phyloP scores from a whole-genome alignment of 1,140 invertebrate species.

The Drosophila erecta region DNA sequence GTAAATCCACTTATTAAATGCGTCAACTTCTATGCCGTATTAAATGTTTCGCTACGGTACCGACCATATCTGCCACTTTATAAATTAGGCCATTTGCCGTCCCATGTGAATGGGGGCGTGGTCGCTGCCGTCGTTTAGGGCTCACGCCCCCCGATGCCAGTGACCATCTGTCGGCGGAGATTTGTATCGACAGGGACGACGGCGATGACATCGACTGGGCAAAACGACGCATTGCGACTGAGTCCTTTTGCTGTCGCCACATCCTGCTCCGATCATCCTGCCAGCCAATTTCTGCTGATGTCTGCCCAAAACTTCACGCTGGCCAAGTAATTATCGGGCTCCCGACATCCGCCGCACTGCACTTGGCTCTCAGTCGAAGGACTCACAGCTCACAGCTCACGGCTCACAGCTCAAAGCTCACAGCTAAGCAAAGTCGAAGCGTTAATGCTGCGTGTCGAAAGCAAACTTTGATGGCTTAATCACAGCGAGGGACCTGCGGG shows the following conservation, averaged over 20 bases:
- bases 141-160: constrained; percentile 45
- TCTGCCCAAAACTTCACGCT: constrained; percentile 57
- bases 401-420: constrained; percentile 25
- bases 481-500: constrained; percentile 51
- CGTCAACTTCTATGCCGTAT: not conserved
- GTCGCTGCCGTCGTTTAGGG: constrained; percentile 61
- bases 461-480: constrained; percentile 82
- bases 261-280: constrained; percentile 10
- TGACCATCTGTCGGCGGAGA: constrained; percentile 59
- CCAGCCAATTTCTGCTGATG: constrained; percentile 78
- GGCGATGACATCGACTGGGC: constrained; percentile 28
- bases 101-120: constrained; percentile 63
- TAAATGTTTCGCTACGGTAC: not conserved
- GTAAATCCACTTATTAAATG: not conserved
- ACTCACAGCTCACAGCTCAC: constrained; percentile 6
- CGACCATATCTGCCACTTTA: constrained; percentile 21
- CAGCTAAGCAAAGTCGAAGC: constrained; percentile 68
- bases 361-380: constrained; percentile 17
- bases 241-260: constrained; percentile 48
- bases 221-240: constrained; percentile 53
- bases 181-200: constrained; percentile 52
- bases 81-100: constrained; percentile 69
- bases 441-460: constrained; percentile 81
- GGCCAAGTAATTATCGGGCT: constrained; percentile 78
- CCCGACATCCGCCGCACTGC: constrained; percentile 34